Evolutionary conservation across 2,888 invertebrate genomes (phyloP).

Genomic region (Polyommatus icarus): DNA sequence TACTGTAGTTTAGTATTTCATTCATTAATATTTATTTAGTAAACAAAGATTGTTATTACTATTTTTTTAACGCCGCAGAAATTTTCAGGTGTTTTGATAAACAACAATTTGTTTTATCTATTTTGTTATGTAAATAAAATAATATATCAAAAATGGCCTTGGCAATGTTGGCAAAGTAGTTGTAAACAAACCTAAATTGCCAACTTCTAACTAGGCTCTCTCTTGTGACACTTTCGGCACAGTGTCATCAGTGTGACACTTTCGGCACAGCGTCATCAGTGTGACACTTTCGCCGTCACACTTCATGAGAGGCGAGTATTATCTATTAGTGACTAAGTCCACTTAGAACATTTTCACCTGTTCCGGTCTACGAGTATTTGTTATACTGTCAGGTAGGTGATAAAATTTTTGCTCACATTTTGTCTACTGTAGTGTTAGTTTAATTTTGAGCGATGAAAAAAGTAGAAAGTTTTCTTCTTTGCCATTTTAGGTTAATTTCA

Average conservation of each 20-base stretch:
- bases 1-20: too few species aligned
- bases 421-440: neutral
- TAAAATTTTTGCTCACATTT: neutral
- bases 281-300: constrained; percentile 1
- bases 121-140: constrained; percentile 15
- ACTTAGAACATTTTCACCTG: neutral
- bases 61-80: neutral
- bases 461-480: too few species aligned
- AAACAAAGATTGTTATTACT: neutral
- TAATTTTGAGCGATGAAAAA: too few species aligned
- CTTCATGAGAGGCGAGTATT: neutral
- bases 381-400: neutral
- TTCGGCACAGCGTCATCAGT: neutral
- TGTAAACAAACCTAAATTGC: constrained; percentile 6
- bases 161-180: constrained; percentile 1
- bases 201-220: constrained; percentile 11
- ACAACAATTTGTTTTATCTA: neutral
- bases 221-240: neutral
- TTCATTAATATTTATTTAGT: neutral
- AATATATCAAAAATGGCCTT: constrained; percentile 11
- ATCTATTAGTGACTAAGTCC: constrained; percentile 1
- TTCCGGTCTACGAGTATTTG: neutral
- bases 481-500: too few species aligned
- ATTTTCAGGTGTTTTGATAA: neutral
- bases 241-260: neutral